phyloP scores from a whole-genome alignment of 2,888 invertebrate genomes.

The Microdon myrmicae region DNA sequence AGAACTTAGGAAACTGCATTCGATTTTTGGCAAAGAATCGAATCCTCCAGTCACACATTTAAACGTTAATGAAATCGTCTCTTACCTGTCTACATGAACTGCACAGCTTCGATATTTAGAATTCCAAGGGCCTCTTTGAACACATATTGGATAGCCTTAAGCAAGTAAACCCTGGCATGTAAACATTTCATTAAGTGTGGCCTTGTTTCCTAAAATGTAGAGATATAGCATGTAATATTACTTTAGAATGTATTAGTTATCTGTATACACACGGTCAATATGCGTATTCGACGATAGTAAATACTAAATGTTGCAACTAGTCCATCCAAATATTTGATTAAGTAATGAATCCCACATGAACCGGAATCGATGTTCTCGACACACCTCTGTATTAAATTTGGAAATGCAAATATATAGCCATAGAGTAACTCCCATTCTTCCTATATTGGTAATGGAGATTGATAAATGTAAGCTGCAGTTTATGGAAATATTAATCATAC shows the following conservation, averaged over 20 bases:
- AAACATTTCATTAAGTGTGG: conserved; percentile 75
- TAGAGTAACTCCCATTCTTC: conserved; percentile 82
- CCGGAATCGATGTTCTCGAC: conserved; percentile 68
- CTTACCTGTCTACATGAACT: conserved; percentile 78
- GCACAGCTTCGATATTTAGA: conserved; percentile 75
- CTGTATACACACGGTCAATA: conserved; percentile 73
- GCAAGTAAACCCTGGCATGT: conserved; percentile 76
- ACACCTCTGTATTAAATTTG: conserved; percentile 71
- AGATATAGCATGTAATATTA: conserved; percentile 6
- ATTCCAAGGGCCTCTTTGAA: conserved; percentile 73
- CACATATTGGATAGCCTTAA: conserved; percentile 73
- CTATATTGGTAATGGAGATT: conserved; percentile 67
- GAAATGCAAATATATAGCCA: conserved; percentile 75
- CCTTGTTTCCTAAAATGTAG: conserved; percentile 73
- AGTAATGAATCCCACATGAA: conserved; percentile 72
- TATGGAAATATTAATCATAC: conserved; percentile 66
- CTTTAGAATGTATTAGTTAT: not conserved
- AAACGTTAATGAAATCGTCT: too few relatives aligned
- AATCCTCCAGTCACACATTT: too few relatives aligned
- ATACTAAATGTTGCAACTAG: conserved; percentile 76
- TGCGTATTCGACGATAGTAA: conserved; percentile 77
- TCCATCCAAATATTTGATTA: conserved; percentile 74
- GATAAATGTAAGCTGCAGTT: not conserved
- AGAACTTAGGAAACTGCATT: too few relatives aligned
- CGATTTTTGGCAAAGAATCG: too few relatives aligned